Evolutionary conservation across 2,113 vertebrate species (phyloP).

Genomic region (Myotis brandtii): DNA sequence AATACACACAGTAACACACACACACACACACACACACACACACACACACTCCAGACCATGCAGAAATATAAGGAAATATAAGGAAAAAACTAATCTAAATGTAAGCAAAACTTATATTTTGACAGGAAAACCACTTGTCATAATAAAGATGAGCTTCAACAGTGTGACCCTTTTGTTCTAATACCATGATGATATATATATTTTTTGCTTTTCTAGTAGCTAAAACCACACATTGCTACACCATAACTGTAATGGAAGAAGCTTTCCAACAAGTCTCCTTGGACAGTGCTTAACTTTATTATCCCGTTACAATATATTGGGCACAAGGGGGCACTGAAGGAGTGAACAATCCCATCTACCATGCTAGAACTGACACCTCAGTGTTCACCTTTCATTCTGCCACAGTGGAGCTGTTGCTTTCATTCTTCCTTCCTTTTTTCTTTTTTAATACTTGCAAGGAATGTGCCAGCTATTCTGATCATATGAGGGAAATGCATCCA

Average conservation of each 20-base stretch:
- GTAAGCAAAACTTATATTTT: not conserved
- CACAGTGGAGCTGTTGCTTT: not conserved
- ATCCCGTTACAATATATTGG: constrained; percentile 25
- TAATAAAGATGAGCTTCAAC: not conserved
- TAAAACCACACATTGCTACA: not conserved
- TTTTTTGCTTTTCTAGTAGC: constrained; percentile 34
- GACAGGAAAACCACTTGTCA: not conserved
- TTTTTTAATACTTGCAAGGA: not conserved
- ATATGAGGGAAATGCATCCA: not conserved
- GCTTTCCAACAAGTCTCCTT: not conserved
- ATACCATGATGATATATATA: not conserved
- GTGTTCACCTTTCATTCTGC: not conserved
- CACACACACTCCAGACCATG: not conserved
- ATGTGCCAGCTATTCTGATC: not conserved
- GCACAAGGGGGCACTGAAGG: constrained; percentile 76
- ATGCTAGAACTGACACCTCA: not conserved
- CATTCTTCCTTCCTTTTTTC: not conserved
- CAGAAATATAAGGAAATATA: constrained; percentile 7
- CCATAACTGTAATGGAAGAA: not conserved
- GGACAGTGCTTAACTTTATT: not conserved
- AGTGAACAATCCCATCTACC: constrained; percentile 63
- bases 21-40: not conserved
- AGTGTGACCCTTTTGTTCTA: not conserved
- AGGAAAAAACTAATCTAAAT: not conserved
- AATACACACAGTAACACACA: not conserved